Conservation (phyloP, 2,113 vertebrate species). For the Xiphorhynchus elegans region DNA sequence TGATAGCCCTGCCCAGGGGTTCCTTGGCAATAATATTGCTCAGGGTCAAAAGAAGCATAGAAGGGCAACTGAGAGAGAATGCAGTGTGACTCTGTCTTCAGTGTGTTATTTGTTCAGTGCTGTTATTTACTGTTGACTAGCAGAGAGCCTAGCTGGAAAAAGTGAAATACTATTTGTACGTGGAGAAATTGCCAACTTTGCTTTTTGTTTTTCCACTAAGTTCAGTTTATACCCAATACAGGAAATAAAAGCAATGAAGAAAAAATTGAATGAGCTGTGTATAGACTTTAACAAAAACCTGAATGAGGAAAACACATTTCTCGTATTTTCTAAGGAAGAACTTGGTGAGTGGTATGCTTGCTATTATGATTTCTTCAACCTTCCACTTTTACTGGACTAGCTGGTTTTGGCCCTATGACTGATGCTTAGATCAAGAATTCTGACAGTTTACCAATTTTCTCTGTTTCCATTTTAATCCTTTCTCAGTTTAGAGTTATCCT, state of each 20-base stretch:
- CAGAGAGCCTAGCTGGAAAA: neutral
- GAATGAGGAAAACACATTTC: slow-evolving; percentile 88
- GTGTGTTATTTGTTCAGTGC: neutral
- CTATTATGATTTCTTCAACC: neutral
- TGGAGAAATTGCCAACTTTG: neutral
- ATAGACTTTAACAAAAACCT: slow-evolving; percentile 95
- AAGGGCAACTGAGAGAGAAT: neutral
- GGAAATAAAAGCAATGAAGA: slow-evolving; percentile 90
- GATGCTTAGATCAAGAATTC: neutral
- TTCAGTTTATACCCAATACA: slow-evolving; percentile 55
- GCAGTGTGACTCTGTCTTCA: neutral
- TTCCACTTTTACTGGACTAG: neutral
- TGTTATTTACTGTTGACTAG: neutral
- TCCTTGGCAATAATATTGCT: neutral
- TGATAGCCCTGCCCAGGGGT: fast-evolving
- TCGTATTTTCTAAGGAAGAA: slow-evolving; percentile 86
- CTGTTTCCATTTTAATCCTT: neutral
- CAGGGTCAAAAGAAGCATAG: neutral
- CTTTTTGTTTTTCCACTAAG: neutral
- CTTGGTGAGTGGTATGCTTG: slow-evolving; percentile 76
- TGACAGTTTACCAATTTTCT: neutral
- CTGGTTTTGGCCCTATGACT: neutral
- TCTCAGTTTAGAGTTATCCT: neutral
- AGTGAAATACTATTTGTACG: neutral
- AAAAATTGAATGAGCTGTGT: slow-evolving; percentile 87